Conservation (phyloP, 1,140 invertebrate genomes). For the Stenopsyche tienmushanensis region DNA sequence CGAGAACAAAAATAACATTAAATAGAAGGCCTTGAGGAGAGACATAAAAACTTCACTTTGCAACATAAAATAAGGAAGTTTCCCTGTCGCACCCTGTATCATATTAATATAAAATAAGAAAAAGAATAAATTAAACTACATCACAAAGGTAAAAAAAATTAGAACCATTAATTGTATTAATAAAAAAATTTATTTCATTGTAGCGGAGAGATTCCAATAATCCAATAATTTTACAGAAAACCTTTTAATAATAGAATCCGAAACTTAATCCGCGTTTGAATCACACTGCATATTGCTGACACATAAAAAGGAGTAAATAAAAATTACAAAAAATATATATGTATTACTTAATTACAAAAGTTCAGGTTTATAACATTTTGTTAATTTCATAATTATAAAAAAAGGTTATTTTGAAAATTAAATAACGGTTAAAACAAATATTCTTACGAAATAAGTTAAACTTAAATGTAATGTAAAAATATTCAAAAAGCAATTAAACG, state of each 20-base stretch:
- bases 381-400: slow-evolving; percentile 16
- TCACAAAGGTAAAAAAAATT: neutral
- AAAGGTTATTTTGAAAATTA: slow-evolving; percentile 13
- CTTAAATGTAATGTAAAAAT: neutral
- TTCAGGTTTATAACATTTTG: neutral
- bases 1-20: too few species aligned
- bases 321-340: neutral
- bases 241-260: neutral
- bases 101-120: too few species aligned
- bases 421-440: slow-evolving; percentile 17
- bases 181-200: neutral
- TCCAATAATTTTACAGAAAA: neutral
- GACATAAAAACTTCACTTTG: too few species aligned
- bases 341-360: neutral
- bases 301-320: neutral
- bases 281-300: neutral
- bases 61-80: too few species aligned
- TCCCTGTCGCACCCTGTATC: too few species aligned
- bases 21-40: too few species aligned
- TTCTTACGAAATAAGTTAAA: slow-evolving; percentile 21
- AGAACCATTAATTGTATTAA: neutral
- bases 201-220: neutral
- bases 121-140: too few species aligned
- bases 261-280: neutral
- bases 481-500: slow-evolving; percentile 5